Base-by-base conservation (phyloP, 2,113 vertebrate species). In the Megalops atlanticus region DNA sequence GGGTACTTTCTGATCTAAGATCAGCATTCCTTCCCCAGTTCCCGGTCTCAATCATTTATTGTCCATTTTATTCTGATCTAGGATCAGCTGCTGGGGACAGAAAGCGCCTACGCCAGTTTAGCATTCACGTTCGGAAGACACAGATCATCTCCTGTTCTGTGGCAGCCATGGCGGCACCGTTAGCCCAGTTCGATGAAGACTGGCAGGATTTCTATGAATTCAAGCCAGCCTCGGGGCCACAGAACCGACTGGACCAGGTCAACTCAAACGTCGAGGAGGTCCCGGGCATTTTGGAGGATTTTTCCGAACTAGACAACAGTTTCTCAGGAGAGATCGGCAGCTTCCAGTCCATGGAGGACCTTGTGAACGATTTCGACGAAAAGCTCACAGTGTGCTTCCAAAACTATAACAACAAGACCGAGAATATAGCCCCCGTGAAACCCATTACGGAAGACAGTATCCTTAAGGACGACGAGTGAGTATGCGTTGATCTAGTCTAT, bases 201-300 rank as follows among this genome's bases (percentile, higher is more conserved):
- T 99, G 98, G 98, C 96, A 99, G 84, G 98, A 99, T 89, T 98
- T 99, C 85, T 97, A 97, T 86, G 97, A 97, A 81, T 98, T 99
- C 86, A 95, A 95, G 89, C 88, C 96, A n/a, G 87, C 93, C 76
- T 80, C 83, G 35, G 91, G 85, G 0, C 80, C 89, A 0, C 87
- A 86, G 72, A 91, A 87, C 71, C 88, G 86, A 36, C 84, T 90
- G 82, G 95, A 96, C 81, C 87, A 89, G 76, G 88, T 95, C 4
- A 94, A 95, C 88, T 90, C 88, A 3, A 93, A 94, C 45, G 88
- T 86, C 14, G 88, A 80, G 49, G 91, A 90, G 0, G 47, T 88
- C 79, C 89, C 91, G 83, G 89, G 86, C 85, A 88, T 76, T 31
- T 78, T 88, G 74, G 94, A 94, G 74, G 92, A 93, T 49, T 87